Conservation (phyloP, 2,113 vertebrate genomes). For the Pandion haliaetus region DNA sequence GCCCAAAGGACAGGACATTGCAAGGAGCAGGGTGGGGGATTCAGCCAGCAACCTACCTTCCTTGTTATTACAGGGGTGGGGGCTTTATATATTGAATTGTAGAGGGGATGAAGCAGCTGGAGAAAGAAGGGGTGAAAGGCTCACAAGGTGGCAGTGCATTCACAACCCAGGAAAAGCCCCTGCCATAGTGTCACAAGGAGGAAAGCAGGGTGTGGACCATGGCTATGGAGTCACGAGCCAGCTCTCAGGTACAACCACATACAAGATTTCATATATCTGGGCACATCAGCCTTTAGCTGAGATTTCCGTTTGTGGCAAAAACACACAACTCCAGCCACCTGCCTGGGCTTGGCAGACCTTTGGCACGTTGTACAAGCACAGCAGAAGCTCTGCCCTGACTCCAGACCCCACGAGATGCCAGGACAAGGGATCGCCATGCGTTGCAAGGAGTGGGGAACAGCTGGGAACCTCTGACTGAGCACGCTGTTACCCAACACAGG, state of each 20-base stretch:
- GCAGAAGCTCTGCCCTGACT: not conserved
- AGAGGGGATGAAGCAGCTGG: not conserved
- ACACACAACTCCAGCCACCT: not conserved
- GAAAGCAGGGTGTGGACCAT: not conserved
- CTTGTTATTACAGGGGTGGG: not conserved
- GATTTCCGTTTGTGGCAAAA: not conserved
- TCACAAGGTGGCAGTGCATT: not conserved
- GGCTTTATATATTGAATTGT: not conserved
- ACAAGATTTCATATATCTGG: not conserved
- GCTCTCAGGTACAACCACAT: not conserved
- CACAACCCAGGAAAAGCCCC: not conserved
- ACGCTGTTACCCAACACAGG: accelerated
- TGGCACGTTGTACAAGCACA: not conserved
- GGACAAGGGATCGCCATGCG: not conserved
- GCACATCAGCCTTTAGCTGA: not conserved
- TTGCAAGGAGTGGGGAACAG: not conserved
- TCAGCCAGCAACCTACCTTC: not conserved
- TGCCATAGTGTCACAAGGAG: accelerated
- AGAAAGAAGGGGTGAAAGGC: not conserved
- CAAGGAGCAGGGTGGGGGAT: not conserved
- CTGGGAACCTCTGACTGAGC: not conserved
- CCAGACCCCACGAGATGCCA: not conserved
- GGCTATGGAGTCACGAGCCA: not conserved
- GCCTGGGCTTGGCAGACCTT: not conserved
- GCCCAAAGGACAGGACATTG: not conserved